Base-by-base conservation (phyloP, 1,140 invertebrate species). In the Pachyrhynchus sulphureomaculatus region DNA sequence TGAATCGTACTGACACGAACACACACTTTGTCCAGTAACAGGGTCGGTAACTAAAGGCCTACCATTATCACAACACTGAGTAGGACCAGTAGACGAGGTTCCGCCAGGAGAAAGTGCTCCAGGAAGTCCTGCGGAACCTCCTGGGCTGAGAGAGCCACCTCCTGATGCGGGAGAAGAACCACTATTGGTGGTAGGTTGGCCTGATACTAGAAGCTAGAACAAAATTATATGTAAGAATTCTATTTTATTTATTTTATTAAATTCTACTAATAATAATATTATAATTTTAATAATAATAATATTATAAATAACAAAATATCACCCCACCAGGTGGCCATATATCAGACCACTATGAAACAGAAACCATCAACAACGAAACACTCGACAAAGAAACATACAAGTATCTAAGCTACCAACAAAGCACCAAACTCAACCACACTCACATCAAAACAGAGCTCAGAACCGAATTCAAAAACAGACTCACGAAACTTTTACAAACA, bases 1-100 rank as follows among this genome's bases (percentile, higher is more conserved):
- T 47, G 85, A 88, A 75, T 95, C 93, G 81, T 96, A 96, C 76
- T 96, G 94, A 79, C 95, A 96, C 55, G 93, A 96, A 80, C 94
- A 97, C 39, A 96, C 91, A 12, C 92, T 92, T 76, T 96, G 93
- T 13, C 95, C 95, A n/a, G 93, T 95, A 24, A 95, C 89, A 0
- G 93, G 94, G 77, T 97, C 94, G 29, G 93, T 95, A 83, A 95
- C 90, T 72, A 96, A 89, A 54, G 93, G 92, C 52, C 94, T 85
- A 13, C 93, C 93, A 61, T 92, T 93, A 74, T 96, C 93, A 81
- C 94, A 96, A 79, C 93, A 96, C 51, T 88, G 85, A 15, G 84
- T 82, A 45, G 83, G 82, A 41, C 81, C 79, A 33, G 79, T 77
- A 62, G 79, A 83, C 17, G 80, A 86, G 61, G 87, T 81, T 8